Percentiles rank a stretch among this genome's conserved stretches.
These are phyloP conservation scores for Dromaius novaehollandiae DNA, from an alignment of 2,113 vertebrate genomes.

Conservation along the genomic window DNA sequence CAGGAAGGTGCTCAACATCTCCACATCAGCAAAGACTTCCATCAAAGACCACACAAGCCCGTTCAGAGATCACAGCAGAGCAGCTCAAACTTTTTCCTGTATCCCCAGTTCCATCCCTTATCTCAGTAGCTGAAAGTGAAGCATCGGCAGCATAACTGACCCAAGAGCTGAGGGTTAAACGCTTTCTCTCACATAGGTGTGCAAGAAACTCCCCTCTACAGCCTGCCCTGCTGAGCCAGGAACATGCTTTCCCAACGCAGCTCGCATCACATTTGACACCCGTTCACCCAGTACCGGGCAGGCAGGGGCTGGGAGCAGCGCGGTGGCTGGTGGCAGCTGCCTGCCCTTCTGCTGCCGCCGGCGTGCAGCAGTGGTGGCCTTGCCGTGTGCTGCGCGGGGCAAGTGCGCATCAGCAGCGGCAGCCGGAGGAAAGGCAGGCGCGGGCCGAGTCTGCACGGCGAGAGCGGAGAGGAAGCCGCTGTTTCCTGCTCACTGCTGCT, in stretches of 20 bases:
- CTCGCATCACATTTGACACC: not conserved
- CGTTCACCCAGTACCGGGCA: not conserved
- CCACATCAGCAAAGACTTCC: not conserved
- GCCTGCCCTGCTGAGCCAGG: not conserved
- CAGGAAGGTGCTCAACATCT: not conserved
- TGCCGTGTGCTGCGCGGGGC: accelerated
- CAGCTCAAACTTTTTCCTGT: not conserved
- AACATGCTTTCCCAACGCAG: not conserved
- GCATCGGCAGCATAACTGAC: not conserved
- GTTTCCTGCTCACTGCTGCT: not conserved
- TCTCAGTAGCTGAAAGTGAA: not conserved
- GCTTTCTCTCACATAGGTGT: not conserved
- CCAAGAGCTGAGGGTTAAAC: not conserved
- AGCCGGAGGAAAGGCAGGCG: not conserved
- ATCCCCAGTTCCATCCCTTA: not conserved
- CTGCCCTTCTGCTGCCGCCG: not conserved
- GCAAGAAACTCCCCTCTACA: not conserved
- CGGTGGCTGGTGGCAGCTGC: not conserved
- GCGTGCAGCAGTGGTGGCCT: not conserved
- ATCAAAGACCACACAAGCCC: not conserved
- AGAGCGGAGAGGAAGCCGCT: not conserved
- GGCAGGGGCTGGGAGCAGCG: not conserved
- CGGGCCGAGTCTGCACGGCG: not conserved
- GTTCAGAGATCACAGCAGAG: not conserved
- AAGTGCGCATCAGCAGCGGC: not conserved